Evolutionary conservation across 2,113 vertebrate genomes (phyloP).

Genomic region (Pluvialis apricaria): DNA sequence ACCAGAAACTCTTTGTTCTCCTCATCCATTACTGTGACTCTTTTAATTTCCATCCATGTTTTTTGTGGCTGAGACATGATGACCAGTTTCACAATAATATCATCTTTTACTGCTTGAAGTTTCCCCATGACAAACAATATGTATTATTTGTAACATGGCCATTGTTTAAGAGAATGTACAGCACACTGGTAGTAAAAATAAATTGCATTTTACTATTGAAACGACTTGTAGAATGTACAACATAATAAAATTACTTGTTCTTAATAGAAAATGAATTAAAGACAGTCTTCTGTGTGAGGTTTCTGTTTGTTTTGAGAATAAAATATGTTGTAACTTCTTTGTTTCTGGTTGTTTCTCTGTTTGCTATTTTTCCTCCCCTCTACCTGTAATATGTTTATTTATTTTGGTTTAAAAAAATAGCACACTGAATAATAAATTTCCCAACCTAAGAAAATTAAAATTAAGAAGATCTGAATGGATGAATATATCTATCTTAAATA

Average conservation of each 20-base stretch:
- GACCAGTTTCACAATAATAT: neutral
- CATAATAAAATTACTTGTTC: neutral
- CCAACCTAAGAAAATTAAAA: neutral
- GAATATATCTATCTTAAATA: accelerated
- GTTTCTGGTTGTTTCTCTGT: neutral
- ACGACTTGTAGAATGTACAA: neutral
- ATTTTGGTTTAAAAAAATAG: neutral
- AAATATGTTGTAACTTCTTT: neutral
- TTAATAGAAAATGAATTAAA: neutral
- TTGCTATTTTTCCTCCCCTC: neutral
- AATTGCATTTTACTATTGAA: neutral
- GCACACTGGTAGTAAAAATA: neutral
- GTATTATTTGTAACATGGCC: neutral
- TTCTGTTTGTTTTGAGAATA: neutral
- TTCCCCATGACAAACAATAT: neutral
- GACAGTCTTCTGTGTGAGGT: neutral
- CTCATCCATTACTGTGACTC: neutral
- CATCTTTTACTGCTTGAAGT: neutral
- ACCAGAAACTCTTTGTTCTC: neutral
- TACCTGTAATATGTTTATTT: neutral
- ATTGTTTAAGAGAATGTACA: neutral
- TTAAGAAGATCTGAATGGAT: neutral
- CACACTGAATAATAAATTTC: neutral
- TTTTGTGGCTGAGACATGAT: neutral
- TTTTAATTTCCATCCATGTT: neutral